A percentile compares a stretch with the other conserved stretches of the same genome.
phyloP scores from a whole-genome alignment of 2,797 vertebrate species.

The Acipenser ruthenus region DNA sequence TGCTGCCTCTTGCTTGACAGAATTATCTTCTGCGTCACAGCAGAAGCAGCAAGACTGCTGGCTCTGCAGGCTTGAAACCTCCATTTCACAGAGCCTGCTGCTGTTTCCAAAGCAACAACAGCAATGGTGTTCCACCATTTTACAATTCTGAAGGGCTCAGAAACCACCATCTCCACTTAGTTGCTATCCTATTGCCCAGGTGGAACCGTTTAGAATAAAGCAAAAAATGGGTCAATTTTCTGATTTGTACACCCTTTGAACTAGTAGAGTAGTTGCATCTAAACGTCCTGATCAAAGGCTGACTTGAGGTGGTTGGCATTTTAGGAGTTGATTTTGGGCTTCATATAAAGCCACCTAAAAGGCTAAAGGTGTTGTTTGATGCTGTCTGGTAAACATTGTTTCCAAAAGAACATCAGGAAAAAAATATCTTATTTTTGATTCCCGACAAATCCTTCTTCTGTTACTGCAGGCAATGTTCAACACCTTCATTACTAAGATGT shows the following conservation, averaged over 20 bases:
- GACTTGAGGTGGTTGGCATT: too few species aligned
- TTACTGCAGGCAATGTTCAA: too few species aligned
- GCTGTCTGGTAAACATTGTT: too few species aligned
- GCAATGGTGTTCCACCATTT: constrained; percentile 65
- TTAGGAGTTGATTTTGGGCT: too few species aligned
- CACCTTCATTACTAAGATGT: too few species aligned
- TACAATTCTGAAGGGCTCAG: constrained; percentile 65
- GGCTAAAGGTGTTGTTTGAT: too few species aligned
- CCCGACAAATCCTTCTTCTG: too few species aligned
- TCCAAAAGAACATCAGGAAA: too few species aligned
- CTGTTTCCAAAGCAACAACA: constrained; percentile 57
- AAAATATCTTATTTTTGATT: too few species aligned
- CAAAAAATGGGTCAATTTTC: constrained; percentile 47
- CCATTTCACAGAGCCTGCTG: constrained; percentile 72
- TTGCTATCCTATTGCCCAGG: constrained; percentile 63
- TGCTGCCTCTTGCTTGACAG: constrained; percentile 80
- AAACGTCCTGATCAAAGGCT: constrained; percentile 7
- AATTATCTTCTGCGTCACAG: constrained; percentile 96
- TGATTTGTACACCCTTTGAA: background rate
- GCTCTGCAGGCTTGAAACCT: constrained; percentile 73
- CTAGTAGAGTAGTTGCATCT: background rate
- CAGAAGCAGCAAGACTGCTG: constrained; percentile 79
- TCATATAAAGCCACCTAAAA: too few species aligned
- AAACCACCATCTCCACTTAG: constrained; percentile 37
- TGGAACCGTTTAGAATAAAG: constrained; percentile 62